These are phyloP conservation scores for Marronus borbonicus DNA, from an alignment of 2,888 invertebrate genomes.

Conservation along the genomic window DNA sequence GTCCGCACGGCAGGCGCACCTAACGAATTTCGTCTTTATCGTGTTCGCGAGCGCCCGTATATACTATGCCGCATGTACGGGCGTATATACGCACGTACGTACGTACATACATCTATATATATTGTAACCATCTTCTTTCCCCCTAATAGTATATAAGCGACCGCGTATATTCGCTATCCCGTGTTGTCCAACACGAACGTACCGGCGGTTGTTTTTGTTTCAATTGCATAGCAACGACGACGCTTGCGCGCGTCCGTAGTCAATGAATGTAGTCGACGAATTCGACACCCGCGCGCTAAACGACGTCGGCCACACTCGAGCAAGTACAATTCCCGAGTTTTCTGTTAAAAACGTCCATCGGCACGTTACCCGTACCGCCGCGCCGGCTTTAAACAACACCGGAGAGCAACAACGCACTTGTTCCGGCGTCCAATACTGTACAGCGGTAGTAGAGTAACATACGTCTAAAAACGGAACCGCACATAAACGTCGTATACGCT, in stretches of 20 bases:
- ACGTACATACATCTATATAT: conserved; percentile 20
- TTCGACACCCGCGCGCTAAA: conserved; percentile 52
- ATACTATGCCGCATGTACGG: conserved; percentile 5
- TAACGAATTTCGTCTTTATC: conserved; percentile 37
- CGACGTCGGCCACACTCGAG: conserved; percentile 53
- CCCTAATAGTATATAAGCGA: conserved; percentile 46
- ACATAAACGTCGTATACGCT: neutral
- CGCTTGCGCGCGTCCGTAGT: conserved; percentile 56
- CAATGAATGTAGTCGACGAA: conserved; percentile 57
- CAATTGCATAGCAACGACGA: conserved; percentile 49
- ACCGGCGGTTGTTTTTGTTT: conserved; percentile 47
- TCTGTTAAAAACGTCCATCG: conserved; percentile 12
- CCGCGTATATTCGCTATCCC: conserved; percentile 41
- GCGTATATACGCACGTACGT: too few relatives aligned
- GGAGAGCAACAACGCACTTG: neutral
- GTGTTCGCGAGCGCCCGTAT: conserved; percentile 25
- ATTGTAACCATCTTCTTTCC: conserved; percentile 47
- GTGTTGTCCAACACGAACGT: conserved; percentile 39
- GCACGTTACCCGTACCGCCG: neutral
- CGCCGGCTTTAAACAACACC: neutral
- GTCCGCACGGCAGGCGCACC: conserved; percentile 7
- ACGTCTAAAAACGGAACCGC: neutral
- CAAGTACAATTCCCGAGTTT: conserved; percentile 49
- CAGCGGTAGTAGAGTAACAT: neutral
- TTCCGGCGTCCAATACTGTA: neutral